A percentile compares a stretch with the other conserved stretches of the same genome.
These are phyloP conservation scores for Cylindroiulus punctatus DNA, from an alignment of 2,888 invertebrate species.

Conservation along the genomic window DNA sequence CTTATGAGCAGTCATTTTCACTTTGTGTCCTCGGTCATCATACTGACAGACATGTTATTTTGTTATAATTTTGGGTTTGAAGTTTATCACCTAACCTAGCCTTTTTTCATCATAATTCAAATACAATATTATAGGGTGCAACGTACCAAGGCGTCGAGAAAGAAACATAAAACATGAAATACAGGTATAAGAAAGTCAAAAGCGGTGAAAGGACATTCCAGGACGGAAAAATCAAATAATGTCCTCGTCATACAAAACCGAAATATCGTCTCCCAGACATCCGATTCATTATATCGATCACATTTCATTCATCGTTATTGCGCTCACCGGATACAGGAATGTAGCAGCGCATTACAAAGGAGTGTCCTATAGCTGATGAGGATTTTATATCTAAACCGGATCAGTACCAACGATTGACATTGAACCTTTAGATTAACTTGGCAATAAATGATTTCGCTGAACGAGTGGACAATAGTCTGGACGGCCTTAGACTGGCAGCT, in stretches of 20 bases:
- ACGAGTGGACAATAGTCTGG: slow-evolving; percentile 21
- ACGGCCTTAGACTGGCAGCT: neutral
- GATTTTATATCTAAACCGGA: slow-evolving; percentile 31
- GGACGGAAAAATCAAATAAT: neutral
- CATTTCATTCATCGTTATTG: neutral
- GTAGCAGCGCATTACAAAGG: neutral
- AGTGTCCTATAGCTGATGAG: neutral
- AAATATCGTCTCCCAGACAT: neutral
- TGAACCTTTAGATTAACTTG: neutral
- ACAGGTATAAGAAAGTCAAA: too few relatives aligned
- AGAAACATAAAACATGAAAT: neutral
- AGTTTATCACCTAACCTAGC: neutral
- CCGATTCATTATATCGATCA: neutral
- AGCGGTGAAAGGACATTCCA: neutral
- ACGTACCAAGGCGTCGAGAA: neutral
- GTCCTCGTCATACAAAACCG: neutral
- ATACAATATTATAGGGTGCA: neutral
- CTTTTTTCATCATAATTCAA: neutral
- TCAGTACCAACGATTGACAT: slow-evolving; percentile 18
- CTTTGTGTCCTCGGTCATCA: neutral
- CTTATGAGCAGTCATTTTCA: neutral
- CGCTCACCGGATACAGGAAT: neutral
- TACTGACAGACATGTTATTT: neutral
- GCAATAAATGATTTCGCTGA: neutral
- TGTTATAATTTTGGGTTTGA: neutral